A percentile compares a stretch with the other conserved stretches of the same genome.
These are phyloP conservation scores for Muscicapa comitata DNA, from an alignment of 2,797 vertebrate genomes.

Conservation along the genomic window DNA sequence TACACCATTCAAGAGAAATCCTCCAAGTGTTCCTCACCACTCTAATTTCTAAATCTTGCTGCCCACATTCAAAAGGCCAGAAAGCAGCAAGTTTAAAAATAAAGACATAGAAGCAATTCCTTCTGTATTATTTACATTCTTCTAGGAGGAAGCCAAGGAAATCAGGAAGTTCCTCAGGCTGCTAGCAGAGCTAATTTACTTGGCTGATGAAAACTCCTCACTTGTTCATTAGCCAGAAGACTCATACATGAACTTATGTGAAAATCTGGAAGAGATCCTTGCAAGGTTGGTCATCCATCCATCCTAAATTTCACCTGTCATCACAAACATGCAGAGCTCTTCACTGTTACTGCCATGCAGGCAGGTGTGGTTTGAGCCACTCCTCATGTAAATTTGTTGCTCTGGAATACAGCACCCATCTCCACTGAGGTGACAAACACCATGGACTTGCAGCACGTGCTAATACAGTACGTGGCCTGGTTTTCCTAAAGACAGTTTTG, in stretches of 20 bases:
- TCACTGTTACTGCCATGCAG: not conserved
- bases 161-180: not conserved
- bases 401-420: not conserved
- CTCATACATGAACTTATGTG: not conserved
- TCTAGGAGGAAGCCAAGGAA: not conserved
- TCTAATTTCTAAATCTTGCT: not conserved
- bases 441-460: fast-evolving
- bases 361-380: not conserved
- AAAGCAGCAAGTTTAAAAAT: not conserved
- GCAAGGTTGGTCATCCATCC: not conserved
- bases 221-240: not conserved
- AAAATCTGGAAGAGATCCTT: not conserved
- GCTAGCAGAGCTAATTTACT: not conserved
- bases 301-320: not conserved
- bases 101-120: not conserved
- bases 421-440: not conserved
- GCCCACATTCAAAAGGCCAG: not conserved
- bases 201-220: not conserved
- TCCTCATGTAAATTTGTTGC: not conserved
- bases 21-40: not conserved
- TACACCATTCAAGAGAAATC: not conserved
- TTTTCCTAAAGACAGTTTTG: not conserved
- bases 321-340: not conserved
- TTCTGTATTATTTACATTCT: not conserved
- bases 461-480: fast-evolving